Evolutionary conservation across 1,140 invertebrate genomes (phyloP), one percentile per base, ranked within the genome.

Genomic region (Heliconius melpomene): DNA sequence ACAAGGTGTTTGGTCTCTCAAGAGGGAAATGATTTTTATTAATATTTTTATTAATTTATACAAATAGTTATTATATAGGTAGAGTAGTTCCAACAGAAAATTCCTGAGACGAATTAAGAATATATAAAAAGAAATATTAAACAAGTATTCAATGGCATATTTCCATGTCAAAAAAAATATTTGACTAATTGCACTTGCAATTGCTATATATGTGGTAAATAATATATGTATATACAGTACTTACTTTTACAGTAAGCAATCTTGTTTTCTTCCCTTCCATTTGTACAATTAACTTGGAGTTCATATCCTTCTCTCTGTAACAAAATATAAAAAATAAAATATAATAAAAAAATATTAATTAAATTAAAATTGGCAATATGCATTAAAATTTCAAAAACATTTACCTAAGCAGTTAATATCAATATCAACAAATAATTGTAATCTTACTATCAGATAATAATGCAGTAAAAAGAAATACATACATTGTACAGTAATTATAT

Each of bases 211-310:
- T 46, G 40, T 46, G 40, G 40, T 13, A 46, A 13, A 46, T 36
- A 46, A 46, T 16, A 13, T 0, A 16, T 46, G 40, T 46, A 46
- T 46, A 46, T 46, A 60, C 23, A 60, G 20, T 23, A 23, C 88
- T 94, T 95, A 97, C 97, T 95, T 98, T 98, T 72, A 96, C 96
- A 89, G 97, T 98, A 40, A 96, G 95, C 79, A 98, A 96, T 81
- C 97, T 96, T 79, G 98, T 98, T 87, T 97, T 98, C 93, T 98
- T 98, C 54, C 96, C 97, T 86, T 97, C 97, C 97, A 98, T 98
- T 91, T 98, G 96, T 81, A 98, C 97, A 88, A 98, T 98, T 83
- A 97, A 95, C 88, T 97, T 97, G 66, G 97, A 96, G 83, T 96
- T 96, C 97, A 98, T 96, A 85, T 97, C 97, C 85, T 96, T 94